A percentile compares a stretch with the other conserved stretches of the same genome.
Evolutionary conservation across 2,113 vertebrate species (phyloP).

Genomic region (Columba janthina): DNA sequence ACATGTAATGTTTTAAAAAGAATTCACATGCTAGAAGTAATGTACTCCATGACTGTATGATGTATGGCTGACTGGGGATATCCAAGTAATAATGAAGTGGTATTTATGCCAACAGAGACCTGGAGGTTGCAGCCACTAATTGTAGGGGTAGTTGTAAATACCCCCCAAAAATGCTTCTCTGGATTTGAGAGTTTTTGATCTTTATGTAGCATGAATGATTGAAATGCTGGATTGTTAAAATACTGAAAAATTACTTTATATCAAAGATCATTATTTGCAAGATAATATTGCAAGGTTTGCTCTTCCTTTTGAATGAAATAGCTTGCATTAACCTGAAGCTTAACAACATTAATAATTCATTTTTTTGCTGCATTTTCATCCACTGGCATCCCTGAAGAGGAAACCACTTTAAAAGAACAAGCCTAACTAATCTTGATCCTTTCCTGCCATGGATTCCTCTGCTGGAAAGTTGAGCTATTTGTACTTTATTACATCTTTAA

Average conservation of each 20-base stretch:
- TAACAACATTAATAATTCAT: slow-evolving; percentile 26
- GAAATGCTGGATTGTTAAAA: neutral
- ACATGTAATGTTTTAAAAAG: neutral
- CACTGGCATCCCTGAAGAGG: neutral
- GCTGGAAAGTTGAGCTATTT: slow-evolving; percentile 14
- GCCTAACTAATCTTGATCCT: slow-evolving; percentile 42
- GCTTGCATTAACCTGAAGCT: slow-evolving; percentile 41
- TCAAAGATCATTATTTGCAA: slow-evolving; percentile 1
- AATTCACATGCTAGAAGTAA: neutral
- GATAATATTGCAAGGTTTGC: slow-evolving; percentile 61
- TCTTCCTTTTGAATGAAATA: slow-evolving; percentile 39
- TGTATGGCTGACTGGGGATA: neutral
- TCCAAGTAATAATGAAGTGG: neutral
- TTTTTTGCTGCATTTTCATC: slow-evolving; percentile 17
- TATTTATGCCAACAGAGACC: neutral
- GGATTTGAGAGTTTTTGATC: neutral
- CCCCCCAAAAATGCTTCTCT: neutral
- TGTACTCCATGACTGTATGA: neutral
- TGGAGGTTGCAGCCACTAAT: neutral
- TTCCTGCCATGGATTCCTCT: slow-evolving; percentile 1
- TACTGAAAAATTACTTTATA: neutral
- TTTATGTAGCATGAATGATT: neutral
- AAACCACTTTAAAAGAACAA: neutral
- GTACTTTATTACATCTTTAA: neutral
- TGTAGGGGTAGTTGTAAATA: neutral